phyloP scores from a whole-genome alignment of 2,113 vertebrate species.

The Glaucidium brasilianum region DNA sequence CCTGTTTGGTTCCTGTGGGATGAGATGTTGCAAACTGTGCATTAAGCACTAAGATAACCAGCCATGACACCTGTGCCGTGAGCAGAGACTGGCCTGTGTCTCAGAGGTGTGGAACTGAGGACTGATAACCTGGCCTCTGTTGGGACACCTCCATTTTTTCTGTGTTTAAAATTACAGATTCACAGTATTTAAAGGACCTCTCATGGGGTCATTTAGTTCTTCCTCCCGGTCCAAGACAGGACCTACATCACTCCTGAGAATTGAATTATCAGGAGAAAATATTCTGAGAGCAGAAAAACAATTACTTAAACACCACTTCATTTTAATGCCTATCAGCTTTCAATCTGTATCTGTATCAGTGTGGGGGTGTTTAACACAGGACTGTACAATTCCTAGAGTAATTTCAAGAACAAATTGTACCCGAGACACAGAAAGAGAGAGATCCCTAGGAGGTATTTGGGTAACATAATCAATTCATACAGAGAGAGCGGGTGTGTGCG shows the following conservation, averaged over 20 bases:
- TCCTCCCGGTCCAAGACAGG: neutral
- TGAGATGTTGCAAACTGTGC: neutral
- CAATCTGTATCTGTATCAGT: neutral
- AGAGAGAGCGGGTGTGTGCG: neutral
- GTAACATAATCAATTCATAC: conserved; percentile 10
- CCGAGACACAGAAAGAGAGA: conserved; percentile 16
- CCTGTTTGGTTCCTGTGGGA: neutral
- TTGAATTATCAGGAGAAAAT: neutral
- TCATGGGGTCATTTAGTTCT: neutral
- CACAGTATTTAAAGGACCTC: neutral
- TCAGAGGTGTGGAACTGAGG: neutral
- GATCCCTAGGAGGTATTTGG: conserved; percentile 30
- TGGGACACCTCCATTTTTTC: neutral
- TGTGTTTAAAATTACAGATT: neutral
- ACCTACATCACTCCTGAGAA: neutral
- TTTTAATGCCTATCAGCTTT: neutral
- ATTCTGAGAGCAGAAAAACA: neutral
- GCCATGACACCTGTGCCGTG: rapidly evolving
- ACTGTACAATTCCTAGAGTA: neutral
- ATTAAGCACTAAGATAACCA: neutral
- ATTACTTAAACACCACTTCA: neutral
- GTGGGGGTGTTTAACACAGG: neutral
- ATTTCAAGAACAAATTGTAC: conserved; percentile 41
- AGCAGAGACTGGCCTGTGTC: neutral
- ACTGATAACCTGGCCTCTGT: neutral